Evolutionary conservation across 2,888 invertebrate genomes (phyloP).

Genomic region (Hedychridium roseum): DNA sequence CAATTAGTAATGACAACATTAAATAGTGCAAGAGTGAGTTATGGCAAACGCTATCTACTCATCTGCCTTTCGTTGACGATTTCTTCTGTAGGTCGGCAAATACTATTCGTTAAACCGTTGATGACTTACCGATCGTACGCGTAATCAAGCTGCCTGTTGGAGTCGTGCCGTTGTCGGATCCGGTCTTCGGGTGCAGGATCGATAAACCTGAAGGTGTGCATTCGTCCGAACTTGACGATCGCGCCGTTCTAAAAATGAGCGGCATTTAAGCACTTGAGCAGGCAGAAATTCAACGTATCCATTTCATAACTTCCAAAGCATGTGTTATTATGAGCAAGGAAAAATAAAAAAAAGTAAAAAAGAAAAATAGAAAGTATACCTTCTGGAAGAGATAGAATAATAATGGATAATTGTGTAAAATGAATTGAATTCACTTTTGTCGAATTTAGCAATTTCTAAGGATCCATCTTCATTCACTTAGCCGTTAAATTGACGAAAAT

Average conservation of each 20-base stretch:
- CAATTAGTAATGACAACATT: too few species aligned
- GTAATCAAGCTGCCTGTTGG: constrained; percentile 76
- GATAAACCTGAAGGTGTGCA: constrained; percentile 85
- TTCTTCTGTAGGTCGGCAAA: too few species aligned
- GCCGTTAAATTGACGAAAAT: too few species aligned
- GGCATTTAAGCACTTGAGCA: background rate
- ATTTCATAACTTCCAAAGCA: background rate
- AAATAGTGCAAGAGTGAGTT: too few species aligned
- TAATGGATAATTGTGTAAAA: too few species aligned
- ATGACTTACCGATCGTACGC: constrained; percentile 83
- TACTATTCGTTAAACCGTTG: too few species aligned
- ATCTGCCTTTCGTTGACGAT: too few species aligned
- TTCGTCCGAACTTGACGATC: constrained; percentile 84
- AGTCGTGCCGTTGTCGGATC: constrained; percentile 78
- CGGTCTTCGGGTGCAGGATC: constrained; percentile 84
- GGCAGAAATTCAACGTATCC: background rate
- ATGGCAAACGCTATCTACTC: too few species aligned
- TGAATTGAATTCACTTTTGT: too few species aligned
- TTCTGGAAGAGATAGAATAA: too few species aligned
- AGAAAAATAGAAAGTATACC: background rate
- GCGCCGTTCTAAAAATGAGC: constrained; percentile 74
- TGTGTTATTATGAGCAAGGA: background rate
- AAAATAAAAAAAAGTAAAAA: background rate
- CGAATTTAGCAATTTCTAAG: too few species aligned
- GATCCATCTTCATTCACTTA: too few species aligned